Evolutionary conservation across 2,888 invertebrate genomes (phyloP).

Genomic region (Axea sp.): DNA sequence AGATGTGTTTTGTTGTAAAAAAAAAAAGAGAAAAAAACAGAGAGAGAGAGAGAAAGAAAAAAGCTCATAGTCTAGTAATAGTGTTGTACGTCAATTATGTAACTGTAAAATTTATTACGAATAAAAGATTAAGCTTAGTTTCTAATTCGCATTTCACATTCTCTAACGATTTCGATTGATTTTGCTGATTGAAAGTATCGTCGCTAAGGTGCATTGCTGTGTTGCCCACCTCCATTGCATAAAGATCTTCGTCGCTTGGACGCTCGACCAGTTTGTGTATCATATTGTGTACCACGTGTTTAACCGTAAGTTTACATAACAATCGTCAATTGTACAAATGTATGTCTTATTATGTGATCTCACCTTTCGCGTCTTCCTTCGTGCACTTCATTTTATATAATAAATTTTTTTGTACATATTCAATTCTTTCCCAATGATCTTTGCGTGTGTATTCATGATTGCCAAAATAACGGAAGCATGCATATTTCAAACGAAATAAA

Average conservation of each 20-base stretch:
- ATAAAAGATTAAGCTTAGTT: constrained; percentile 25
- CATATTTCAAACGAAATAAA: too few relatives aligned
- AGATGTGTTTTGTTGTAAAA: constrained; percentile 12
- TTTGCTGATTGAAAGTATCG: constrained; percentile 40
- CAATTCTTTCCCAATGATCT: constrained; percentile 7
- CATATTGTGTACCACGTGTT: constrained; percentile 61
- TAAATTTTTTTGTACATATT: background rate
- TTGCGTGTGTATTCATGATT: too few relatives aligned
- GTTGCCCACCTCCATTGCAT: background rate
- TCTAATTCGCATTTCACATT: constrained; percentile 27
- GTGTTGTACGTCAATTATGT: constrained; percentile 22
- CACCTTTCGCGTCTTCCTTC: constrained; percentile 33
- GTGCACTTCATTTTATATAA: constrained; percentile 24
- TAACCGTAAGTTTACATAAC: constrained; percentile 62
- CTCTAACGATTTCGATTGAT: constrained; percentile 31
- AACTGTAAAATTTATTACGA: constrained; percentile 34
- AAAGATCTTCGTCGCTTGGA: constrained; percentile 62
- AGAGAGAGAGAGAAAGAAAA: too few relatives aligned
- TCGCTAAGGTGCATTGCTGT: constrained; percentile 30
- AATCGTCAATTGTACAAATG: constrained; percentile 54
- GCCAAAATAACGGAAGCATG: too few relatives aligned
- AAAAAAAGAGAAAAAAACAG: too few relatives aligned
- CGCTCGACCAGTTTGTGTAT: constrained; percentile 66
- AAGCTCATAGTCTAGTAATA: too few relatives aligned
- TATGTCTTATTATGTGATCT: constrained; percentile 68